These are phyloP conservation scores for Maccullochella peelii DNA, from an alignment of 2,113 vertebrate species.

Conservation along the genomic window DNA sequence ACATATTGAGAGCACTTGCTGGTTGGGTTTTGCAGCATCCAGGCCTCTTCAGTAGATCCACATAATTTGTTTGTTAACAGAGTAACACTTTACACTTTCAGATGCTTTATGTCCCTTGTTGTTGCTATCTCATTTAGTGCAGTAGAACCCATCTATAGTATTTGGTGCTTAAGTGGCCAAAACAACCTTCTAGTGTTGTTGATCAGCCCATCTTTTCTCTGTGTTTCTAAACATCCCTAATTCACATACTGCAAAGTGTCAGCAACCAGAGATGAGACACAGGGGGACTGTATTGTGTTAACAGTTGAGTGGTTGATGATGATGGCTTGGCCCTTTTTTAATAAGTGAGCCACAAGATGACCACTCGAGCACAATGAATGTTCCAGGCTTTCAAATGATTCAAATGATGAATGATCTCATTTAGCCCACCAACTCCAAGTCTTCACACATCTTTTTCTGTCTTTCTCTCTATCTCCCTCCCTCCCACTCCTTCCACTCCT, in stretches of 20 bases:
- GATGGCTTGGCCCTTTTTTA: slow-evolving; percentile 41
- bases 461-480: slow-evolving; percentile 4
- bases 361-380: slow-evolving; percentile 53
- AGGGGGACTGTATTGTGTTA: slow-evolving; percentile 26
- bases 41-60: neutral
- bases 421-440: slow-evolving; percentile 25
- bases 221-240: slow-evolving; percentile 25
- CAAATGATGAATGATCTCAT: no score
- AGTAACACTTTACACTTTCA: neutral
- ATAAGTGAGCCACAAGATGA: slow-evolving; percentile 58
- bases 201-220: slow-evolving; percentile 58
- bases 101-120: slow-evolving; percentile 1
- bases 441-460: slow-evolving; percentile 3
- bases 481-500: slow-evolving; percentile 7
- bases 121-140: neutral
- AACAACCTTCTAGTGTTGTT: slow-evolving; percentile 40
- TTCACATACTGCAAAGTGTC: slow-evolving; percentile 41
- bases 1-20: neutral
- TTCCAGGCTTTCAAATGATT: slow-evolving; percentile 51
- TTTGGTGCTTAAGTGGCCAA: neutral
- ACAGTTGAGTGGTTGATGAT: slow-evolving; percentile 51
- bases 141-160: neutral
- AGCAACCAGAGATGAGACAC: slow-evolving; percentile 31
- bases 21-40: neutral
- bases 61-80: neutral